Conservation (phyloP, 2,797 vertebrate species). For the Eptatretus atami region DNA sequence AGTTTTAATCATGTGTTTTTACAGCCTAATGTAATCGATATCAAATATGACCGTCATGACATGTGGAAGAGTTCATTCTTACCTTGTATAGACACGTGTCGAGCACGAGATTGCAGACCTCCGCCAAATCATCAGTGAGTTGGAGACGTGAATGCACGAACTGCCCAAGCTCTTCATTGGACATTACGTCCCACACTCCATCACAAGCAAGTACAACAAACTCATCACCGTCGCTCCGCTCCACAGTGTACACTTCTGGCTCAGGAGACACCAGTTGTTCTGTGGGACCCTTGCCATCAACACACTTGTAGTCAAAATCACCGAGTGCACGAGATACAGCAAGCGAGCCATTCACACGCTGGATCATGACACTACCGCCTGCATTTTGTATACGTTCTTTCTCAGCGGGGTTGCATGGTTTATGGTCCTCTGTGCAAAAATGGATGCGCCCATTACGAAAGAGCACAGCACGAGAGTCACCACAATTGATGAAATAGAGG, state of each 20-base stretch:
- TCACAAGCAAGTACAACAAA: conserved; percentile 88
- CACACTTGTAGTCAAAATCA: conserved; percentile 97
- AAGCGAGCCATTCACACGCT: conserved; percentile 81
- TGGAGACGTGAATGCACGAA: conserved; percentile 76
- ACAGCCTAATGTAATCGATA: no score
- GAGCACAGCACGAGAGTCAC: conserved; percentile 71
- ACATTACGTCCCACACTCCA: conserved; percentile 99
- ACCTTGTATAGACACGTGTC: conserved; percentile 99
- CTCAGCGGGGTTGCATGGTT: conserved; percentile 84
- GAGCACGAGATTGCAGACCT: conserved; percentile 91
- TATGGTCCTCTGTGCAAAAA: conserved; percentile 95
- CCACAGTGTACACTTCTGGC: conserved; percentile 68
- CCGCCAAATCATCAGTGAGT: conserved; percentile 70
- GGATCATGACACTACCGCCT: conserved; percentile 93
- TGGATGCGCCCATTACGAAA: conserved; percentile 55
- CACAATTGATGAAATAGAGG: conserved; percentile 90
- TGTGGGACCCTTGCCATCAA: conserved; percentile 84
- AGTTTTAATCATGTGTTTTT: no score
- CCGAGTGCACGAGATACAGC: conserved; percentile 83
- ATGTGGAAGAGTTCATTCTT: conserved; percentile 13
- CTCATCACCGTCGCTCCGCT: conserved; percentile 58
- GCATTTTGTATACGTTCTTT: conserved; percentile 96
- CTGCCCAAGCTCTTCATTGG: conserved; percentile 89
- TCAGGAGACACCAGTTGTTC: conserved; percentile 96
- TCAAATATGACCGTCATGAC: no score